These are phyloP conservation scores for Chloebia gouldiae DNA, from an alignment of 2,113 vertebrate species.

Conservation along the genomic window DNA sequence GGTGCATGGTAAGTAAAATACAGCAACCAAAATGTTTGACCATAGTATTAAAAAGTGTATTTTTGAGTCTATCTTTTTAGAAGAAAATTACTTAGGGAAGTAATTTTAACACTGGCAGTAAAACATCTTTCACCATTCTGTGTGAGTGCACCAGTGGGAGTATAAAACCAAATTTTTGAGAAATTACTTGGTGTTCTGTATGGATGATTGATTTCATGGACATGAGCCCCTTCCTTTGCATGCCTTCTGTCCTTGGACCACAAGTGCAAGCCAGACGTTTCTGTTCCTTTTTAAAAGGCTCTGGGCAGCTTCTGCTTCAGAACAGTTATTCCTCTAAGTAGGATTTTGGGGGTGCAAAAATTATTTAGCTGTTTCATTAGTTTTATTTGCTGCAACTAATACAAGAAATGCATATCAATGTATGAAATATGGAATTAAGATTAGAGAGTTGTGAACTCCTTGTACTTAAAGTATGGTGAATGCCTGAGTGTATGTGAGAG, in stretches of 20 bases:
- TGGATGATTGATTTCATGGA: not conserved
- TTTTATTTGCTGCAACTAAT: not conserved
- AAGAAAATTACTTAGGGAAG: not conserved
- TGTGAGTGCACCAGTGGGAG: not conserved
- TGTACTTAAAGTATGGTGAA: not conserved
- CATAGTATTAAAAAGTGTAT: not conserved
- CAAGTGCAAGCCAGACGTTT: not conserved
- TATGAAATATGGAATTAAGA: not conserved
- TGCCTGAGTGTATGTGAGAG: not conserved
- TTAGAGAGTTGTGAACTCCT: not conserved
- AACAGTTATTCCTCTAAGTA: not conserved
- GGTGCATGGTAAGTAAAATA: slow-evolving; percentile 85
- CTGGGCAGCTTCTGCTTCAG: not conserved
- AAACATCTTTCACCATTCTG: not conserved
- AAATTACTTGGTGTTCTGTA: not conserved
- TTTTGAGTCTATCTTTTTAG: not conserved
- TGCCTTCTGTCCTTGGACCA: not conserved
- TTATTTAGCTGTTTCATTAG: not conserved
- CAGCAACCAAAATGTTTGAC: not conserved
- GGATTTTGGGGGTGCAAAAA: not conserved
- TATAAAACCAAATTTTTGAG: not conserved
- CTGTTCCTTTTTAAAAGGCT: not conserved
- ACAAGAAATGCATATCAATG: not conserved
- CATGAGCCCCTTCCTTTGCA: not conserved
- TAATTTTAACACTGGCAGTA: not conserved